Evolutionary conservation across 2,113 vertebrate species (phyloP), one percentile per base, ranked within the genome.

Genomic region (Rutilus rutilus): DNA sequence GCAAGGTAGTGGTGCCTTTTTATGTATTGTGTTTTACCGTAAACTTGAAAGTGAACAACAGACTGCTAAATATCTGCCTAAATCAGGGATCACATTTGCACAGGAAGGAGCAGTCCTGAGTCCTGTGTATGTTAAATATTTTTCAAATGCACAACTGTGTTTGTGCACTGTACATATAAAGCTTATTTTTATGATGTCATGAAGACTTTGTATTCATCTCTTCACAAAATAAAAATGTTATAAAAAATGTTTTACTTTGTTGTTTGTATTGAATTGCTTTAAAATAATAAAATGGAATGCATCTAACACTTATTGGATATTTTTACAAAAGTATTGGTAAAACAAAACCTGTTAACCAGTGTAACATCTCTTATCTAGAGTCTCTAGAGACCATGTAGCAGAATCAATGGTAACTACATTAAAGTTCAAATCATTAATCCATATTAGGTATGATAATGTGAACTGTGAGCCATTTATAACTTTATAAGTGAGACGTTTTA

Each of bases 21-120:
- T 83, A 59, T 25, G 47, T 67, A 78, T 87, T 81, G 82, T 84
- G 83, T 90, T 89, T 91, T 86, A 73, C 57, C 91, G 91, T 86
- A 85, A 91, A 92, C 60, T 39, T 83, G 52, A 73, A 83, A 54
- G 64, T 36, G 81, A 83, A 82, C 50, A 59, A 79, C 76, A 27
- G 78, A 74, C 54, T 36, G 36, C 64, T 71, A 27, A 54, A 65
- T 62, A 85, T 69, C 45, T 85, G 23, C 30, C 42, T 57, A 36
- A 23, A 82, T 86, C 84, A 86, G 85, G 85, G 85, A 86, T 74
- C 54, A 73, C 77, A 59, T 45, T 57, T 52, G 33, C 64, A 86
- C 62, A 86, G 83, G 21, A 77, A 77, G 57, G 30, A 50, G 27
- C 25, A 50, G 64, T n/a, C 8, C 3, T 33, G 17, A 64, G 39